A percentile compares a stretch with the other conserved stretches of the same genome.
Evolutionary conservation across 2,888 invertebrate species (phyloP).

Genomic region (Ischnura elegans): DNA sequence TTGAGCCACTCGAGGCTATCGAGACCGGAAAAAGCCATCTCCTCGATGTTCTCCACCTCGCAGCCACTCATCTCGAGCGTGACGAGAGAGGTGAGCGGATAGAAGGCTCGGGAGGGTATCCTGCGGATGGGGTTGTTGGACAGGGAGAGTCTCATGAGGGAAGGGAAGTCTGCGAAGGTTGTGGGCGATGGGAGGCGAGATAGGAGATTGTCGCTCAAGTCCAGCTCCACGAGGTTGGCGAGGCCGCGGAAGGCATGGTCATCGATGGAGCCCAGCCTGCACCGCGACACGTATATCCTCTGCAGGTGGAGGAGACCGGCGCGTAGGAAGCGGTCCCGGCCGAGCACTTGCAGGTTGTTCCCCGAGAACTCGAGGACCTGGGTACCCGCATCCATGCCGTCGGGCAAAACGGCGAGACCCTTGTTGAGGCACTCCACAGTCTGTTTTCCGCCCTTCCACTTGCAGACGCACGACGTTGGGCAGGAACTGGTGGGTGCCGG

Average conservation of each 20-base stretch:
- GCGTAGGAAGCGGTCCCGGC: constrained; percentile 88
- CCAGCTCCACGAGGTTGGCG: constrained; percentile 92
- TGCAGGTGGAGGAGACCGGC: constrained; percentile 91
- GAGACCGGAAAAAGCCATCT: constrained; percentile 90
- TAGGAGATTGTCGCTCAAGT: constrained; percentile 90
- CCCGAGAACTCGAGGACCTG: constrained; percentile 95
- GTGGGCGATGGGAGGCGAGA: constrained; percentile 86
- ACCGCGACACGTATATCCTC: constrained; percentile 89
- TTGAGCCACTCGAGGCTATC: constrained; percentile 91
- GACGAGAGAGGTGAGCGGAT: constrained; percentile 86
- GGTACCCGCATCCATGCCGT: constrained; percentile 91
- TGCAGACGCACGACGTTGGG: constrained; percentile 91
- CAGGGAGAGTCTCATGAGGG: constrained; percentile 90
- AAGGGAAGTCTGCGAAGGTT: constrained; percentile 88
- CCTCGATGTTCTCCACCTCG: constrained; percentile 87
- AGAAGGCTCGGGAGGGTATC: constrained; percentile 86
- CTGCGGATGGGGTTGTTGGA: constrained; percentile 90
- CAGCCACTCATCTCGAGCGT: constrained; percentile 91
- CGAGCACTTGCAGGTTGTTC: constrained; percentile 89
- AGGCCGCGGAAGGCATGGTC: constrained; percentile 90
- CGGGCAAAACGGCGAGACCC: constrained; percentile 90
- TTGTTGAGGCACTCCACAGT: constrained; percentile 94
- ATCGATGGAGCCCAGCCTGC: constrained; percentile 88
- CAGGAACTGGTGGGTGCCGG: constrained; percentile 78
- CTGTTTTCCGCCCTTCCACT: constrained; percentile 96